Evolutionary conservation across 2,113 vertebrate genomes (phyloP).

Genomic region (Cnemophilus loriae): DNA sequence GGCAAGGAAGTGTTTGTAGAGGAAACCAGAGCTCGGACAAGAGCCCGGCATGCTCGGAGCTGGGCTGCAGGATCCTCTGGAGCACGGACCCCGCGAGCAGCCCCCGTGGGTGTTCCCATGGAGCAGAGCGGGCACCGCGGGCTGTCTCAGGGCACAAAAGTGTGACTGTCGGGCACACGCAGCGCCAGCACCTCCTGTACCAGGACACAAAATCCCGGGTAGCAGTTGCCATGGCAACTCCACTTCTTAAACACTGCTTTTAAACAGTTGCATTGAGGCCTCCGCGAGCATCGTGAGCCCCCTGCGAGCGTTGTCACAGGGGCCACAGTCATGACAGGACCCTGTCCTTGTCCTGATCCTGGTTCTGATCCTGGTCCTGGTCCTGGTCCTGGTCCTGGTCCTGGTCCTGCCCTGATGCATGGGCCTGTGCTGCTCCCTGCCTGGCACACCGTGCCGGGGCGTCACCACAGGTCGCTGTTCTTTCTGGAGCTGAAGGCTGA

Average conservation of each 20-base stretch:
- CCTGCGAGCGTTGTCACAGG: accelerated
- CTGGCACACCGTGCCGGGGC: accelerated
- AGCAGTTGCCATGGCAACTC: conserved; percentile 44
- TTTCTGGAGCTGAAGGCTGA: neutral
- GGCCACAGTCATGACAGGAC: neutral
- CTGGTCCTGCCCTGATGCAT: neutral
- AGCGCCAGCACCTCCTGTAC: neutral
- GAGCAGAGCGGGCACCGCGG: neutral
- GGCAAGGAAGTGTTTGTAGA: neutral
- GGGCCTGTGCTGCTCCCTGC: neutral
- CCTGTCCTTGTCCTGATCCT: neutral
- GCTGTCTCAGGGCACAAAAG: neutral
- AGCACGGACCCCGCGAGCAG: accelerated
- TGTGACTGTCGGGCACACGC: neutral
- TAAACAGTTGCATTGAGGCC: neutral
- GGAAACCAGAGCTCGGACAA: accelerated
- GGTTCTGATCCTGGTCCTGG: neutral
- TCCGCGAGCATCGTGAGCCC: accelerated
- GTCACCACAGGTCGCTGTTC: neutral
- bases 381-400: accelerated
- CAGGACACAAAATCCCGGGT: neutral
- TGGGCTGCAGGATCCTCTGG: accelerated
- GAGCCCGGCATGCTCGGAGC: accelerated
- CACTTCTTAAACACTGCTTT: conserved; percentile 4
- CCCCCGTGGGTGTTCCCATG: accelerated